phyloP scores from a whole-genome alignment of 2,113 vertebrate species.

The Cinclus mexicanus region DNA sequence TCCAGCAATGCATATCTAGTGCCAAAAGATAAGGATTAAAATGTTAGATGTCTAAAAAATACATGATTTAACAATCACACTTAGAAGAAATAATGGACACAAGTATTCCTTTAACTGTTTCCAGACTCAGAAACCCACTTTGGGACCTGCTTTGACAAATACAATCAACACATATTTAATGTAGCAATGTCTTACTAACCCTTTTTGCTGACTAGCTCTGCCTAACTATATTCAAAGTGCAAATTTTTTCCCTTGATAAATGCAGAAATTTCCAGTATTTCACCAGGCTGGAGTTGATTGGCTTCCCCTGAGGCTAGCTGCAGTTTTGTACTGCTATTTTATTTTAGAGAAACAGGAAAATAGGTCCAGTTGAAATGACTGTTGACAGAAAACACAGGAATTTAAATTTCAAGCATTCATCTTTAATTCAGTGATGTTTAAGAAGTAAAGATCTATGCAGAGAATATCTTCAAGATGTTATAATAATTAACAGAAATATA shows the following conservation, averaged over 20 bases:
- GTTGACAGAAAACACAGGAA: background rate
- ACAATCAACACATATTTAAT: background rate
- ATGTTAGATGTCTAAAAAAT: background rate
- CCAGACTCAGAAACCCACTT: background rate
- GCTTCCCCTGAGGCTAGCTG: background rate
- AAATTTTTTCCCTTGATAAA: background rate
- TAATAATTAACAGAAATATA: background rate
- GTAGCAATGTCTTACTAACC: background rate
- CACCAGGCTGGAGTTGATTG: background rate
- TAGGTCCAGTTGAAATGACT: background rate
- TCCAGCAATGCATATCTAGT: conserved; percentile 5
- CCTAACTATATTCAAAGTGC: background rate
- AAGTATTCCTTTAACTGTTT: background rate
- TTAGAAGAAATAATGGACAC: background rate
- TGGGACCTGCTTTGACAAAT: background rate
- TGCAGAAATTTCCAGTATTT: background rate
- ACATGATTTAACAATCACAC: background rate
- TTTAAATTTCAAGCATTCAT: background rate
- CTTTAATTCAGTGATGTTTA: background rate
- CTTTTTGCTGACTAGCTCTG: background rate
- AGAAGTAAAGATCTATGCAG: background rate
- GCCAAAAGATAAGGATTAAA: conserved; percentile 22
- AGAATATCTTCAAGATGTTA: background rate
- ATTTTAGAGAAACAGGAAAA: background rate
- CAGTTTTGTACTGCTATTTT: background rate